Conservation (phyloP, 2,888 invertebrate genomes). For the Aphodius sticticus region DNA sequence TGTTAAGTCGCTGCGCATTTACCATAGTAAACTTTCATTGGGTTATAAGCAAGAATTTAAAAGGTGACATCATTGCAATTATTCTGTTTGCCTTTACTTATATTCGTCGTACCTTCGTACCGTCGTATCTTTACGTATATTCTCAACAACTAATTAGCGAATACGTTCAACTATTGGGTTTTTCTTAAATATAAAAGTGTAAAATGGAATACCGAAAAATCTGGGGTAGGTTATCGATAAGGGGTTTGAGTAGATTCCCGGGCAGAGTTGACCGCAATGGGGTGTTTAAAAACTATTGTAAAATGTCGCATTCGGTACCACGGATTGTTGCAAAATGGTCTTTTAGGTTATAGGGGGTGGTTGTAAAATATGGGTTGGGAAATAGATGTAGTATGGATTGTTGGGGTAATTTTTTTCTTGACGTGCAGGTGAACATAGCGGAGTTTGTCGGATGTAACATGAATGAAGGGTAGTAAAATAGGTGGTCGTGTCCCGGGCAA, state of each 20-base stretch:
- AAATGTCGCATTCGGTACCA: no score
- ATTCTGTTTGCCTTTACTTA: background rate
- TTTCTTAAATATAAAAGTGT: no score
- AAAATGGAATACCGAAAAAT: no score
- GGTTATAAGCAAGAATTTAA: slow-evolving; percentile 24
- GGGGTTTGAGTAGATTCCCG: no score
- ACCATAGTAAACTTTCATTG: background rate
- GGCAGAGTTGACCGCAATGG: no score
- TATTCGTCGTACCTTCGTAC: slow-evolving; percentile 8
- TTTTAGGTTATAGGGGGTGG: no score
- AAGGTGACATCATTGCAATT: background rate
- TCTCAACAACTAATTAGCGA: no score
- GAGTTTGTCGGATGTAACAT: slow-evolving; percentile 38
- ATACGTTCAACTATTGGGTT: no score
- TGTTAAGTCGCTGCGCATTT: background rate
- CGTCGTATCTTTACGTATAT: background rate
- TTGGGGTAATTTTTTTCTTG: background rate
- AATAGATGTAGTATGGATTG: background rate
- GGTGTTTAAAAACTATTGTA: no score
- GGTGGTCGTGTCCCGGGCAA: slow-evolving; percentile 50
- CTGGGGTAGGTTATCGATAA: no score
- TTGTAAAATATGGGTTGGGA: background rate
- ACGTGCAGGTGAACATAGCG: slow-evolving; percentile 28
- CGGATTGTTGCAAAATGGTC: no score
- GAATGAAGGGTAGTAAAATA: slow-evolving; percentile 40